These are phyloP conservation scores for Noturus placidus DNA, from an alignment of 2,113 vertebrate genomes.

Conservation along the genomic window DNA sequence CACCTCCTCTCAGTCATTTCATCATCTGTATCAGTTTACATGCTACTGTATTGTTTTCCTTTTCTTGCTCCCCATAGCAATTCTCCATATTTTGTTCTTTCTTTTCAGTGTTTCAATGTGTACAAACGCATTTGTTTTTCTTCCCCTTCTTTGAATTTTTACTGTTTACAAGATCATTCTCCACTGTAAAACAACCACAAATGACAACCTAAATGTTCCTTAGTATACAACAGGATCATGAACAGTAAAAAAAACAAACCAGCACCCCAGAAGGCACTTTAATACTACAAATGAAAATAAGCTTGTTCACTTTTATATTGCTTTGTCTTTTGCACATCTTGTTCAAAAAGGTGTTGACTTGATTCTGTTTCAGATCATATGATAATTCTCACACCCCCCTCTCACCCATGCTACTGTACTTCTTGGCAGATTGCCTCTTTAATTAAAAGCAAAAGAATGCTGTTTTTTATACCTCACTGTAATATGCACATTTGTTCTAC, in stretches of 20 bases:
- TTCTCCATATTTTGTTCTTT: constrained; percentile 52
- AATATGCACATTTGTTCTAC: constrained; percentile 1
- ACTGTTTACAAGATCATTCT: constrained; percentile 63
- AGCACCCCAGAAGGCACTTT: not conserved
- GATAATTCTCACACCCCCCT: constrained; percentile 30
- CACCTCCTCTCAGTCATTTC: constrained; percentile 50
- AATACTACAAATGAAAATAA: not conserved
- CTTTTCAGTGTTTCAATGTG: constrained; percentile 25
- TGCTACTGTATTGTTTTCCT: constrained; percentile 58
- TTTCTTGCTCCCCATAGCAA: constrained; percentile 38
- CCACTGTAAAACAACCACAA: constrained; percentile 58
- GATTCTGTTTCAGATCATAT: constrained; percentile 59
- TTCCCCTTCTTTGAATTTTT: constrained; percentile 52
- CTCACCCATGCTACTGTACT: not conserved
- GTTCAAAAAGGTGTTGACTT: constrained; percentile 51
- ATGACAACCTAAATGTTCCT: constrained; percentile 58
- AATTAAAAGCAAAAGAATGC: constrained; percentile 46
- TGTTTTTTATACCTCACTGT: constrained; percentile 4
- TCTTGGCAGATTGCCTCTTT: constrained; percentile 45
- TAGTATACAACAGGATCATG: constrained; percentile 59
- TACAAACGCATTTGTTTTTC: constrained; percentile 18
- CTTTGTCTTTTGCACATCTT: constrained; percentile 45
- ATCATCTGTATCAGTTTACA: constrained; percentile 48
- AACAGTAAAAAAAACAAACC: not conserved
- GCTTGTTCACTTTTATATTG: constrained; percentile 10